Evolutionary conservation across 1,140 invertebrate species (phyloP).

Genomic region (Drosophila sechellia): DNA sequence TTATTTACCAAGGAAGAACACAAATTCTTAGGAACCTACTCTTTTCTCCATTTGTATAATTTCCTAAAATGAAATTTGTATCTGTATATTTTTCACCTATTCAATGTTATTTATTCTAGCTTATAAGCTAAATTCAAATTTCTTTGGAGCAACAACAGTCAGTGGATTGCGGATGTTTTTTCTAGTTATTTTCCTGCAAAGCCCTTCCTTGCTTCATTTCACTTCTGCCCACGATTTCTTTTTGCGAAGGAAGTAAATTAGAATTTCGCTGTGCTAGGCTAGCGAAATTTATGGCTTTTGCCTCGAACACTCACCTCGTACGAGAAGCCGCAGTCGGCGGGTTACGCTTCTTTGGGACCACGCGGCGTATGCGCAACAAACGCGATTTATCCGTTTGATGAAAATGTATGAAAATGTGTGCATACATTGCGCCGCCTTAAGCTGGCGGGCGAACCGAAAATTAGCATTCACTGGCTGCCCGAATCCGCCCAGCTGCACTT

Average conservation of each 20-base stretch:
- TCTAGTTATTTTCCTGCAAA: not conserved
- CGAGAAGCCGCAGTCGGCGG: conserved; percentile 4
- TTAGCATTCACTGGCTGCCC: conserved; percentile 37
- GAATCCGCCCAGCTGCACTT: conserved; percentile 43
- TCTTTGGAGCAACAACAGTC: conserved; percentile 26
- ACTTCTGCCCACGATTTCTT: conserved; percentile 20
- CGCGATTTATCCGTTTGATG: conserved; percentile 52
- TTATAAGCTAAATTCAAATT: conserved; percentile 30
- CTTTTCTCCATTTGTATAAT: not conserved
- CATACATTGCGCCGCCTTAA: conserved; percentile 30
- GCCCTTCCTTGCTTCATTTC: conserved; percentile 8
- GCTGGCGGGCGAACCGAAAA: conserved; percentile 22
- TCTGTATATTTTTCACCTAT: not conserved
- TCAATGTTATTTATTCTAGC: not conserved
- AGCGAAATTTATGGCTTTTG: conserved; percentile 58
- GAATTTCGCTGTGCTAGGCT: conserved; percentile 53
- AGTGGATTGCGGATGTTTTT: conserved; percentile 8
- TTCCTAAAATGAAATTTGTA: not conserved
- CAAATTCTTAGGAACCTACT: no score
- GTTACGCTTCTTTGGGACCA: conserved; percentile 38
- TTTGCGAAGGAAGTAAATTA: conserved; percentile 61
- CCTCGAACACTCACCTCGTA: conserved; percentile 19
- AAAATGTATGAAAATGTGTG: conserved; percentile 55
- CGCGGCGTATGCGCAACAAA: conserved; percentile 51
- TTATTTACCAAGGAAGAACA: no score